phyloP scores from a whole-genome alignment of 2,888 invertebrate genomes.

The Catocala sponsa region DNA sequence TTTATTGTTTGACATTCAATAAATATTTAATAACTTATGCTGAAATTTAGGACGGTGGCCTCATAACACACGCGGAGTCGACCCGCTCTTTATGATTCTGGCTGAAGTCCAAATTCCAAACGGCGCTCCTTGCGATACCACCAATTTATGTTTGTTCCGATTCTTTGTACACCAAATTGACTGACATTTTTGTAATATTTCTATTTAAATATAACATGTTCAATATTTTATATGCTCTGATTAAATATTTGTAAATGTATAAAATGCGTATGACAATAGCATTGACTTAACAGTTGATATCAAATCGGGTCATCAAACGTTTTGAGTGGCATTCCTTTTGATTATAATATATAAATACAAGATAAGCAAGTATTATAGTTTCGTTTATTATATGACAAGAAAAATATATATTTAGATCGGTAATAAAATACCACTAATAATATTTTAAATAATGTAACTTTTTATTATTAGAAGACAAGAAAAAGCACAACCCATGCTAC shows the following conservation, averaged over 20 bases:
- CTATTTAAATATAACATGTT: conserved; percentile 6
- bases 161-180: conserved; percentile 55
- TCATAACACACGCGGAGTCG: conserved; percentile 68
- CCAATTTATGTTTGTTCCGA: conserved; percentile 67
- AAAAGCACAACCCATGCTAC: too few species aligned
- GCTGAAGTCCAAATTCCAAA: conserved; percentile 76
- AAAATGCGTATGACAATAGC: conserved; percentile 12
- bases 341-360: conserved; percentile 13
- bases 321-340: conserved; percentile 17
- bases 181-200: conserved; percentile 37
- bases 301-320: conserved; percentile 13
- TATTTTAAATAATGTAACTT: too few species aligned
- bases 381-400: background rate
- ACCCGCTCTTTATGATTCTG: conserved; percentile 72
- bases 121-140: conserved; percentile 63
- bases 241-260: background rate
- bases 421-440: too few species aligned
- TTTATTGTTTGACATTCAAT: conserved; percentile 56
- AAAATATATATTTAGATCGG: background rate
- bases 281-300: conserved; percentile 11
- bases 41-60: conserved; percentile 76
- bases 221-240: background rate
- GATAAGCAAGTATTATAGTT: conserved; percentile 9
- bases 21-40: conserved; percentile 69
- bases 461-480: too few species aligned